These are phyloP conservation scores for Lasioglossum zephyrum DNA, from an alignment of 2,888 invertebrate species.

Conservation along the genomic window DNA sequence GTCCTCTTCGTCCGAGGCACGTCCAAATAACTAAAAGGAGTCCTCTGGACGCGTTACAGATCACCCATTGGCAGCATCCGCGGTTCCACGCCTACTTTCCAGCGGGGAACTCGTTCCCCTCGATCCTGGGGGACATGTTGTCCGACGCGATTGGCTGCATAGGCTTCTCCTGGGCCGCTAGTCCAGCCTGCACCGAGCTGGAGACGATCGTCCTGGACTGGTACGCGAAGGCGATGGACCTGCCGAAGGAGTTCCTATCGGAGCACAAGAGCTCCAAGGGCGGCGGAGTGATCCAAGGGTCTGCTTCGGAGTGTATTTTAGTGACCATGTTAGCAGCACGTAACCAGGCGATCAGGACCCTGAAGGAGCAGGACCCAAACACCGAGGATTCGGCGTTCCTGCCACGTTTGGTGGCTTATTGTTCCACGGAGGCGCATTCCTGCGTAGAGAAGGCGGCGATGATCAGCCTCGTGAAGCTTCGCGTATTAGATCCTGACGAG, in stretches of 20 bases:
- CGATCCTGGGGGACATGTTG: slow-evolving; percentile 98
- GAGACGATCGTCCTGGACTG: slow-evolving; percentile 94
- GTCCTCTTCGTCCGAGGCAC: neutral
- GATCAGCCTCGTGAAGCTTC: slow-evolving; percentile 90
- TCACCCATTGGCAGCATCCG: slow-evolving; percentile 99
- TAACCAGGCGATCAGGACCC: slow-evolving; percentile 88
- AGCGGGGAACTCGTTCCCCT: slow-evolving; percentile 98
- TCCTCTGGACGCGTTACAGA: slow-evolving; percentile 69
- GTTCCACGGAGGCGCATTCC: slow-evolving; percentile 90
- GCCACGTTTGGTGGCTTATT: slow-evolving; percentile 91
- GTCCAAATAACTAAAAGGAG: neutral
- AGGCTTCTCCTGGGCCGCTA: slow-evolving; percentile 98
- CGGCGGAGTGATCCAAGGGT: slow-evolving; percentile 93
- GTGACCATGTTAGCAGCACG: slow-evolving; percentile 92
- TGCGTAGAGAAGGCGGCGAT: slow-evolving; percentile 92
- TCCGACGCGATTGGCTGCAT: slow-evolving; percentile 98
- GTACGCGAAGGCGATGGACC: slow-evolving; percentile 91
- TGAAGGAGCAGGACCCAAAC: slow-evolving; percentile 86
- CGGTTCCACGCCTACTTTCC: slow-evolving; percentile 99
- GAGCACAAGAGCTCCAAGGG: slow-evolving; percentile 87
- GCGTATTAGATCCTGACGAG: slow-evolving; percentile 90
- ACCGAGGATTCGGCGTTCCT: slow-evolving; percentile 89
- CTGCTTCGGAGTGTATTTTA: slow-evolving; percentile 93
- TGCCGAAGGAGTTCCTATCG: slow-evolving; percentile 89
- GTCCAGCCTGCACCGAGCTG: slow-evolving; percentile 94